phyloP scores from a whole-genome alignment of 2,113 vertebrate species.

The Chamaea fasciata region DNA sequence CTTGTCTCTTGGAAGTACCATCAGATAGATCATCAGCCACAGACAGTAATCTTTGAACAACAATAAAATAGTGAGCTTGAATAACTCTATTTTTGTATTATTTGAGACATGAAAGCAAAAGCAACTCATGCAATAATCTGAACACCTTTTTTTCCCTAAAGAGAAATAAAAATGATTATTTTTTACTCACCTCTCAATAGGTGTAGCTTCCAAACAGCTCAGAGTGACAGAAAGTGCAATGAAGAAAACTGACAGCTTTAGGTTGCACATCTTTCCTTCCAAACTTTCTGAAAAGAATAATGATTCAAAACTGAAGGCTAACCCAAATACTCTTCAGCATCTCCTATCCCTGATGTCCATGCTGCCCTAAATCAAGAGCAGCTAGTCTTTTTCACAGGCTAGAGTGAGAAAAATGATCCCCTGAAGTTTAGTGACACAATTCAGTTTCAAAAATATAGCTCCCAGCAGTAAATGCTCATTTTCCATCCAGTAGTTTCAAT shows the following conservation, averaged over 20 bases:
- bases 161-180: background rate
- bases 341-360: background rate
- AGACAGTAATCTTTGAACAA: constrained; percentile 34
- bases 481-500: background rate
- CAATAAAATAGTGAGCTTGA: background rate
- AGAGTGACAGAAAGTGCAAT: constrained; percentile 75
- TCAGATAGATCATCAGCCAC: constrained; percentile 54
- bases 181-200: constrained; percentile 78
- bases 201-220: constrained; percentile 72
- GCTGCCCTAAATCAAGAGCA: background rate
- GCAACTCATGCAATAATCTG: background rate
- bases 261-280: constrained; percentile 72
- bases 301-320: background rate
- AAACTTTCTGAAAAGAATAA: constrained; percentile 55
- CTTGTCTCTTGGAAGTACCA: constrained; percentile 55
- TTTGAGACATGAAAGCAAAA: background rate
- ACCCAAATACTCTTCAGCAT: background rate
- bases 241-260: constrained; percentile 74
- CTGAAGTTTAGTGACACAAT: background rate
- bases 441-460: background rate
- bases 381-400: background rate
- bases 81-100: background rate
- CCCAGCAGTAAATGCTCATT: background rate
- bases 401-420: background rate
- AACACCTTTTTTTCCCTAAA: background rate